Conservation (phyloP, 2,113 vertebrate genomes). For the Brachyhypopomus occidentalis region DNA sequence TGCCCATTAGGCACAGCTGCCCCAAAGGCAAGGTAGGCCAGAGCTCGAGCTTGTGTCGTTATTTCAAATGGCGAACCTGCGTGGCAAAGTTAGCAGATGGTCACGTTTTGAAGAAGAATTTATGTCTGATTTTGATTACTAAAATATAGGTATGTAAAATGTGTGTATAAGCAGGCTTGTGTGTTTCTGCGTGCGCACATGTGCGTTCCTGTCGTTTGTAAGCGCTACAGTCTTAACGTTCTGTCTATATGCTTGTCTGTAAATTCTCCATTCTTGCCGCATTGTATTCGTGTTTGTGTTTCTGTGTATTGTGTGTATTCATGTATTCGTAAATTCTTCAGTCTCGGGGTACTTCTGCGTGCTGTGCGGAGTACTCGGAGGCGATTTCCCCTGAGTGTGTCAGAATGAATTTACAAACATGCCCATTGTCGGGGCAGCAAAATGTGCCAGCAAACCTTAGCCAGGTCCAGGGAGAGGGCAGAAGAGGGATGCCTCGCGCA, state of each 20-base stretch:
- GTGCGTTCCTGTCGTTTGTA: neutral
- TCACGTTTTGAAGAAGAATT: neutral
- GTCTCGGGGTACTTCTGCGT: neutral
- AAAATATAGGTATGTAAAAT: no score
- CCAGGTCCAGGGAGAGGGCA: neutral
- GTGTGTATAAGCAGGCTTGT: no score
- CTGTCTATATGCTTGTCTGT: neutral
- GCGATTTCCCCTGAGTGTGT: constrained; percentile 23
- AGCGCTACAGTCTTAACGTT: neutral
- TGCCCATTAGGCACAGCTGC: constrained; percentile 27
- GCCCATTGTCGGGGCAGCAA: neutral
- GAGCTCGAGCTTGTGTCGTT: neutral
- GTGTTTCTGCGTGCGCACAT: neutral
- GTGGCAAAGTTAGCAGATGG: neutral
- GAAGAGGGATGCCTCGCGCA: neutral
- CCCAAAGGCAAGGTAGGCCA: constrained; percentile 28
- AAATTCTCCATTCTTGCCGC: neutral
- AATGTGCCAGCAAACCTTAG: neutral
- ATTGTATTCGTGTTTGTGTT: neutral
- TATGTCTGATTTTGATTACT: no score
- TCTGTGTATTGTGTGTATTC: neutral
- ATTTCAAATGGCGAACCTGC: constrained; percentile 18
- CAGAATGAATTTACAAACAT: constrained; percentile 8
- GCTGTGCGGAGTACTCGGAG: neutral
- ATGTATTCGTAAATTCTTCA: neutral